Evolutionary conservation across 2,113 vertebrate genomes (phyloP).

Genomic region (Gymnorhina tibicen): DNA sequence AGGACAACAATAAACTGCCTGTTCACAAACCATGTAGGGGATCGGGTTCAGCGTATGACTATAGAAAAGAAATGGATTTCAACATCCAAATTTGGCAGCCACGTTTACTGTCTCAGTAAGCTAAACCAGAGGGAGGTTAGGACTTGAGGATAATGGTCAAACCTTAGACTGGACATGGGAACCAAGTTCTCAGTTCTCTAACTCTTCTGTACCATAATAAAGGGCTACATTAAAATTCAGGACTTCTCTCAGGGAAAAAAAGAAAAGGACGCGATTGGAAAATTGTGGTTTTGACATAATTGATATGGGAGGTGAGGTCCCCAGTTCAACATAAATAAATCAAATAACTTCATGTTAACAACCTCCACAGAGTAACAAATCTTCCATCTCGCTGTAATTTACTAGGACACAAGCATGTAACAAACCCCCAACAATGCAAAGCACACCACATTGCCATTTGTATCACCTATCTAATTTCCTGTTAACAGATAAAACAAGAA

Average conservation of each 20-base stretch:
- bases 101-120: not conserved
- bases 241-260: not conserved
- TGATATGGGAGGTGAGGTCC: not conserved
- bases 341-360: not conserved
- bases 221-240: not conserved
- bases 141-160: not conserved
- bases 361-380: not conserved
- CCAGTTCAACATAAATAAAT: not conserved
- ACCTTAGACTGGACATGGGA: not conserved
- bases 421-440: not conserved
- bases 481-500: constrained; percentile 19
- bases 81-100: not conserved
- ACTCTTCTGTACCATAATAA: not conserved
- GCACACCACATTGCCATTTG: not conserved
- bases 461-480: not conserved
- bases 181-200: not conserved
- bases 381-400: not conserved
- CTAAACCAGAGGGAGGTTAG: not conserved
- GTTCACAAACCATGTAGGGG: not conserved
- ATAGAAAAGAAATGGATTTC: not conserved
- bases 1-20: not conserved
- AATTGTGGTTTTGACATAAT: not conserved
- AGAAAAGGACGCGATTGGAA: not conserved
- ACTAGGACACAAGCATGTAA: not conserved
- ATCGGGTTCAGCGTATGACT: not conserved